Evolutionary conservation across 1,140 invertebrate genomes (phyloP).

Genomic region (Diprion similis): DNA sequence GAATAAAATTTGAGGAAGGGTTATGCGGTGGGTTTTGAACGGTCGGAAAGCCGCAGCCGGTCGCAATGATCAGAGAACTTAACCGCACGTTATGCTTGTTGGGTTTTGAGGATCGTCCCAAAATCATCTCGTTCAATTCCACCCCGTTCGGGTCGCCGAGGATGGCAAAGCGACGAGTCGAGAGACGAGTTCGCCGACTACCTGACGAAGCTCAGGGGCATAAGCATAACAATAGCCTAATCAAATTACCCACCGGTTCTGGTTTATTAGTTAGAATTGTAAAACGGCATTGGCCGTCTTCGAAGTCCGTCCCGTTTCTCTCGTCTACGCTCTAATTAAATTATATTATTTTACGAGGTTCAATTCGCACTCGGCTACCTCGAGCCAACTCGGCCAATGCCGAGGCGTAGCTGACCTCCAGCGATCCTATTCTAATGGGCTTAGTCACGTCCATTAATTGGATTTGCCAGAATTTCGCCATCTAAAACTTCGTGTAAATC

Average conservation of each 20-base stretch:
- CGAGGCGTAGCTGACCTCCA: not conserved
- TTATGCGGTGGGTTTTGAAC: not conserved
- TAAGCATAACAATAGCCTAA: not conserved
- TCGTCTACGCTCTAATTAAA: not conserved
- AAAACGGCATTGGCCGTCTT: slow-evolving; percentile 19
- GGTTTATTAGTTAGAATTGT: slow-evolving; percentile 29
- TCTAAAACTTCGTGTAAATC: not conserved
- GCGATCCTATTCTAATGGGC: not conserved
- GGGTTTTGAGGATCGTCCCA: not conserved
- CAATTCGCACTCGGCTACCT: not conserved
- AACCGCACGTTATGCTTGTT: not conserved
- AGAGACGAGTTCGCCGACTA: slow-evolving; percentile 16
- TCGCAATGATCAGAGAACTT: not conserved
- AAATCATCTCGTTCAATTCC: slow-evolving; percentile 17
- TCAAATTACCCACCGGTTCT: not conserved
- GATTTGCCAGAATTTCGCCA: not conserved
- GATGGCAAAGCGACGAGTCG: not conserved
- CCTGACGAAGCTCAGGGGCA: not conserved
- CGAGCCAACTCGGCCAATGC: not conserved
- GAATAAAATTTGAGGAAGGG: not conserved
- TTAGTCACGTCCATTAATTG: not conserved
- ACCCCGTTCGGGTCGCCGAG: not conserved
- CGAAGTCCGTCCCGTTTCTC: not conserved
- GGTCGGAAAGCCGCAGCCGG: not conserved
- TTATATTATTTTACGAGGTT: not conserved